phyloP scores from a whole-genome alignment of 2,113 vertebrate species.

The Paralichthys olivaceus region DNA sequence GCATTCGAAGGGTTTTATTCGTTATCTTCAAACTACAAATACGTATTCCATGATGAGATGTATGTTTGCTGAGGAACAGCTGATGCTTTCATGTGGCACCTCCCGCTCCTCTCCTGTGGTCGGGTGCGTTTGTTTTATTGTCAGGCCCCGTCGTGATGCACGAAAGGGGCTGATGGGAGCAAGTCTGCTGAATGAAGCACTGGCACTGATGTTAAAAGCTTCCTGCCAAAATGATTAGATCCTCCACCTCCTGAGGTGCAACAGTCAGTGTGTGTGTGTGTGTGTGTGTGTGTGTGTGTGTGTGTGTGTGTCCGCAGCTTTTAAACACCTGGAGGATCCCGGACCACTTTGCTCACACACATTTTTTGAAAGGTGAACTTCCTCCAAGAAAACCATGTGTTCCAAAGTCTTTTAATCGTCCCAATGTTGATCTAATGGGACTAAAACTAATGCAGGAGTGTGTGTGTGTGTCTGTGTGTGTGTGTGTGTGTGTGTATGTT shows the following conservation, averaged over 20 bases:
- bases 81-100: neutral
- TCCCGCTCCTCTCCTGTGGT: conserved; percentile 5
- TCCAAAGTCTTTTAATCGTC: conserved; percentile 70
- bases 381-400: conserved; percentile 35
- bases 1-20: neutral
- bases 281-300: conserved; percentile 32
- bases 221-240: conserved; percentile 73
- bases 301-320: conserved; percentile 21
- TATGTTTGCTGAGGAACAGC: conserved; percentile 11
- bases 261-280: conserved; percentile 43
- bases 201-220: conserved; percentile 60
- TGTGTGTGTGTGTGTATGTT: neutral
- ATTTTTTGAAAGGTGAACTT: conserved; percentile 38
- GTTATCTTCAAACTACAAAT: neutral
- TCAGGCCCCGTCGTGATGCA: conserved; percentile 18
- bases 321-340: conserved; percentile 51
- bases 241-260: conserved; percentile 51
- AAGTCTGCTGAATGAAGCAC: conserved; percentile 63
- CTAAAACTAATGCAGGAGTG: conserved; percentile 25
- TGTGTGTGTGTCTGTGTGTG: conserved; percentile 24
- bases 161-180: conserved; percentile 35
- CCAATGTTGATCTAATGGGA: conserved; percentile 36
- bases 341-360: conserved; percentile 22
- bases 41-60: neutral
- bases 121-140: conserved; percentile 42